phyloP scores from a whole-genome alignment of 2,888 invertebrate genomes.

The Allophyes oxyacanthae region DNA sequence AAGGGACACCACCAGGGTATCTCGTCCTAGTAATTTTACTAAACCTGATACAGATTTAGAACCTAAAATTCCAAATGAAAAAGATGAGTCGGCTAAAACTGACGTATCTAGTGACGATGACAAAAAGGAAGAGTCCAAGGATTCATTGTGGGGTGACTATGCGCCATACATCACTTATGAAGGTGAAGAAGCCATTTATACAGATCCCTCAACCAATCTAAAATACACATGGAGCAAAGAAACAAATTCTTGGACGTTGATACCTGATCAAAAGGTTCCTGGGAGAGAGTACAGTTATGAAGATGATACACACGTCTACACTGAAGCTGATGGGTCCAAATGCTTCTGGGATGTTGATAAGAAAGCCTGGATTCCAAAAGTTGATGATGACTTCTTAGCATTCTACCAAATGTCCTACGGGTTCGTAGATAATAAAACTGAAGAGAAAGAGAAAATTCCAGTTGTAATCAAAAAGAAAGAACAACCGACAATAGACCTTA shows the following conservation, averaged over 20 bases:
- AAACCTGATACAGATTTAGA: conserved; percentile 14
- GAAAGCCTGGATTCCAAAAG: conserved; percentile 98
- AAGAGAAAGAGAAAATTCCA: conserved; percentile 69
- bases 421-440: conserved; percentile 91
- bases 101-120: conserved; percentile 10
- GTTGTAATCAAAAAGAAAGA: conserved; percentile 73
- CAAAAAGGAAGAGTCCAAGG: conserved; percentile 21
- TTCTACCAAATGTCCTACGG: conserved; percentile 98
- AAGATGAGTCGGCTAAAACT: conserved; percentile 5
- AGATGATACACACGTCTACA: conserved; percentile 94
- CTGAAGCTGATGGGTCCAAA: conserved; percentile 95
- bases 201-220: conserved; percentile 91
- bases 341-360: conserved; percentile 97
- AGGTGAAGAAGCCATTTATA: conserved; percentile 92
- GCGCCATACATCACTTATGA: conserved; percentile 92
- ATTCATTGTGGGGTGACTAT: conserved; percentile 79
- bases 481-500: conserved; percentile 77
- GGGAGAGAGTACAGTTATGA: conserved; percentile 91
- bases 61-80: conserved; percentile 4
- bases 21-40: conserved; percentile 3
- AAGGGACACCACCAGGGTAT: conserved; percentile 13
- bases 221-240: conserved; percentile 91
- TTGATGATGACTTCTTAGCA: conserved; percentile 99
- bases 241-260: conserved; percentile 85
- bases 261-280: conserved; percentile 69